Conservation (phyloP, 2,888 invertebrate genomes). For the Drosophila sordidula region DNA sequence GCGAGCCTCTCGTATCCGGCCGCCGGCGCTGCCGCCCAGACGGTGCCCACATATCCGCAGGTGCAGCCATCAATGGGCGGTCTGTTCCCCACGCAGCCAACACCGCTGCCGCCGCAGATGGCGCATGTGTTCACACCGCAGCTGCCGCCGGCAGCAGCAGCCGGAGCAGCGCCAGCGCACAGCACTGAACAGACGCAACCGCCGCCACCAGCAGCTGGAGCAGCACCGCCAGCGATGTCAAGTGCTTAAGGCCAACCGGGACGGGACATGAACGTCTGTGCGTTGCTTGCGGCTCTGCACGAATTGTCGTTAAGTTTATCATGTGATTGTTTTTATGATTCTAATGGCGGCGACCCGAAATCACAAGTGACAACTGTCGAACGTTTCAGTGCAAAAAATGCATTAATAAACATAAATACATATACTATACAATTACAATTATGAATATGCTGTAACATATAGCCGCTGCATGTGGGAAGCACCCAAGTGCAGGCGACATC, state of each 20-base stretch:
- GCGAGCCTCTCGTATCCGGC: constrained; percentile 78
- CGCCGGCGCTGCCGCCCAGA: constrained; percentile 70
- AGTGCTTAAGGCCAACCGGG: constrained; percentile 58
- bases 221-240: constrained; percentile 35
- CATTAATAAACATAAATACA: constrained; percentile 44
- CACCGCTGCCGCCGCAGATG: constrained; percentile 81
- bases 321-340: constrained; percentile 51
- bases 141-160: constrained; percentile 14
- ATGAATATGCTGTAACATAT: constrained; percentile 19
- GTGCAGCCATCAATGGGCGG: constrained; percentile 82
- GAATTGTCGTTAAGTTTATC: constrained; percentile 69
- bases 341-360: constrained; percentile 45
- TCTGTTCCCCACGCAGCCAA: constrained; percentile 77
- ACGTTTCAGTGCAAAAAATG: constrained; percentile 33
- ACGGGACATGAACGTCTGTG: constrained; percentile 9
- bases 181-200: constrained; percentile 33
- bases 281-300: constrained; percentile 33
- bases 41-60: constrained; percentile 84
- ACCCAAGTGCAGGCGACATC: not conserved
- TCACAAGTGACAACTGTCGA: constrained; percentile 50
- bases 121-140: constrained; percentile 62
- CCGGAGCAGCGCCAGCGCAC: not conserved
- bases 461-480: not conserved
- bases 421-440: constrained; percentile 20
- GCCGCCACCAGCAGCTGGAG: constrained; percentile 6